Base-by-base conservation (phyloP, 2,113 vertebrate genomes). In the Centropus unirufus region DNA sequence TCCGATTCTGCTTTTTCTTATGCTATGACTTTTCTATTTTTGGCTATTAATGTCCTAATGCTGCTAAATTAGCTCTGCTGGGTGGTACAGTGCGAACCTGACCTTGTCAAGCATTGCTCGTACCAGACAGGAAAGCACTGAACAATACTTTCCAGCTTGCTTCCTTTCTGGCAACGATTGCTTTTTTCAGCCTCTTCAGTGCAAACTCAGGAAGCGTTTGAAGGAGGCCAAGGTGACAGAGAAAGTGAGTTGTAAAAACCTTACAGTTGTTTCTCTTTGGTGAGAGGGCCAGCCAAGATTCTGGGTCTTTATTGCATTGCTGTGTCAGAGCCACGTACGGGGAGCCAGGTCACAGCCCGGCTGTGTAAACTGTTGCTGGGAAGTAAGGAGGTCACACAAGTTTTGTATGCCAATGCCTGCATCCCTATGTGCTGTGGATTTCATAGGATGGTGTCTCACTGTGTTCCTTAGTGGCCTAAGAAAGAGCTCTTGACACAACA, bases 31-130 rank as follows among this genome's bases (percentile, higher is more conserved):
- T 92, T 66, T 85, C 67, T 85, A 18, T 73, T 91, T 85, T 68
- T 95, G 34, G 14, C 67, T 75, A 34, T 39, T 76, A 85, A 90
- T 79, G 64, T 79, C 86, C 59, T 32, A 83, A 54, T 49, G 72
- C 36, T 83, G 64, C 68, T 67, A 74, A 88, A 77, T 52, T 40
- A 80, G 26, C 47, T 74, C 23, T 68, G 13, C 52, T 59, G 63
- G 62, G 55, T 57, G 61, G 59, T 58, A 70, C 77, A 66, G 57
- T 30, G 88, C 94, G 90, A 96, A 44, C 57, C 32, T 93, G 90
- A 91, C 90, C 90, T 95, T 97, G 92, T 55, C 57, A 90, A 86
- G 82, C 63, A 87, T 76, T 79, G 52, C 21, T 18, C 64, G 87
- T 95, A 83, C 93, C 86, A 34, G 79, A 51, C 67, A 83, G 47